Percentiles rank a stretch among this genome's conserved stretches.
Evolutionary conservation across 2,888 invertebrate genomes (phyloP).

Genomic region (Orchesellides sinensis): DNA sequence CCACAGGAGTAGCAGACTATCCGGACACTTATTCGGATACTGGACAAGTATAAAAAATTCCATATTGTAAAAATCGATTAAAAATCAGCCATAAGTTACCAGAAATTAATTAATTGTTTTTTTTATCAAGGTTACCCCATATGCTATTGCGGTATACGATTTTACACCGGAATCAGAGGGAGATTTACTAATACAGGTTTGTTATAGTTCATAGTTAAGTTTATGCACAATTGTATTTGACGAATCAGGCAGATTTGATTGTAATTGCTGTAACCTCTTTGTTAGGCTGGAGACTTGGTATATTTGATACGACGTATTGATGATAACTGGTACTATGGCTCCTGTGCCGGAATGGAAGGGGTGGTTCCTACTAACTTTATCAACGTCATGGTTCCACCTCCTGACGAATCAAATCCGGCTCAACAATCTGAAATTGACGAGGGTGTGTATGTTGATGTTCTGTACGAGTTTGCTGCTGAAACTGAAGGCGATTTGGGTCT

Average conservation of each 20-base stretch:
- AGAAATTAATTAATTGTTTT: neutral
- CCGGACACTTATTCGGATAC: slow-evolving; percentile 49
- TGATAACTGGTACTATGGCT: slow-evolving; percentile 77
- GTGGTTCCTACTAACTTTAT: slow-evolving; percentile 77
- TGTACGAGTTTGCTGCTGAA: slow-evolving; percentile 71
- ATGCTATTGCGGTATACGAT: slow-evolving; percentile 73
- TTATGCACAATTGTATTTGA: neutral
- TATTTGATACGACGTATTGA: slow-evolving; percentile 76
- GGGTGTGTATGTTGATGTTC: slow-evolving; percentile 45
- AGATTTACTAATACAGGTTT: slow-evolving; percentile 69
- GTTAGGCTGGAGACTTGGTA: slow-evolving; percentile 77
- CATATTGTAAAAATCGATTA: neutral
- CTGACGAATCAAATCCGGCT: neutral
- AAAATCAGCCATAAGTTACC: neutral
- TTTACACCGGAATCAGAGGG: slow-evolving; percentile 71
- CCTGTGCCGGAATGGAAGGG: slow-evolving; percentile 76
- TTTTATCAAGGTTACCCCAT: slow-evolving; percentile 50
- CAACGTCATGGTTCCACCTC: slow-evolving; percentile 70
- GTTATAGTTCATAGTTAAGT: neutral
- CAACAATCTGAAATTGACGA: slow-evolving; percentile 9
- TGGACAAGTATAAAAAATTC: slow-evolving; percentile 24
- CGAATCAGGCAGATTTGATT: neutral
- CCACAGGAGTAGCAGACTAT: slow-evolving; percentile 40
- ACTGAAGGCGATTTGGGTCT: slow-evolving; percentile 71
- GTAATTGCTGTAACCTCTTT: neutral